Evolutionary conservation across 2,797 vertebrate species (phyloP).

Genomic region (Mycteria americana): DNA sequence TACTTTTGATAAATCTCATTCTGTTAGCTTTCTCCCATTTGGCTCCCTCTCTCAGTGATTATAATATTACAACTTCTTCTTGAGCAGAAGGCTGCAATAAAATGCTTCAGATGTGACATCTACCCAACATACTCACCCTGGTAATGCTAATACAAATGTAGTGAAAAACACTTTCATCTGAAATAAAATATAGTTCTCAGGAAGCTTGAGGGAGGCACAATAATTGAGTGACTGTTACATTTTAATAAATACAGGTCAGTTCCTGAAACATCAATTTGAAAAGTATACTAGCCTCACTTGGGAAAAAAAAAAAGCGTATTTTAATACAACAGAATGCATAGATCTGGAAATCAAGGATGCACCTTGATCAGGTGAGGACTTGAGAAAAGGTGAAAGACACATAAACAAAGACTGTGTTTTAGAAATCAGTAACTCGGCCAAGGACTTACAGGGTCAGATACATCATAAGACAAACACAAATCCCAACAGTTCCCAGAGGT

Average conservation of each 20-base stretch:
- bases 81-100: background rate
- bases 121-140: background rate
- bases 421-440: background rate
- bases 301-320: background rate
- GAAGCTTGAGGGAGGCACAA: background rate
- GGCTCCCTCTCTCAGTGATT: background rate
- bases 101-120: background rate
- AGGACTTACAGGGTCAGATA: background rate
- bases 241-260: background rate
- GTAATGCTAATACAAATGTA: background rate
- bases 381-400: background rate
- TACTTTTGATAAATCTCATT: background rate
- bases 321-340: background rate
- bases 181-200: background rate
- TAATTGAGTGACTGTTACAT: background rate
- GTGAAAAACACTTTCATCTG: background rate
- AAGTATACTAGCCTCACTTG: background rate
- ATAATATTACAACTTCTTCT: background rate
- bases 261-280: background rate
- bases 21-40: background rate
- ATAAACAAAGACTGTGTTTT: background rate
- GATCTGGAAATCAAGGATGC: background rate
- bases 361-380: background rate
- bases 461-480: background rate
- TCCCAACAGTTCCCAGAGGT: background rate